Conservation (phyloP, 2,888 invertebrate species). For the Lasioglossum pauxillum region DNA sequence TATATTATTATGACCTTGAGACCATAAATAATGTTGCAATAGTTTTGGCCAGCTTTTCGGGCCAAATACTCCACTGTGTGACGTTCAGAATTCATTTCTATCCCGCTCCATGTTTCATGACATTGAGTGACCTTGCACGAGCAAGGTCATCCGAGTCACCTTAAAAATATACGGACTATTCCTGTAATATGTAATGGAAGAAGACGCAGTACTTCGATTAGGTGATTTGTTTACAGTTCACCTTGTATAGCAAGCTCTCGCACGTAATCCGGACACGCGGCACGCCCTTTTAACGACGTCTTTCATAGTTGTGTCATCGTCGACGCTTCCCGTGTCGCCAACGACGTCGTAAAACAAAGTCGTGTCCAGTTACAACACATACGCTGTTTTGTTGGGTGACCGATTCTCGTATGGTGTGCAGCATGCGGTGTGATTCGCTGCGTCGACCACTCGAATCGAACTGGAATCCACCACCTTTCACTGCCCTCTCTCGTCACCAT, state of each 20-base stretch:
- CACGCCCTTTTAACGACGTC: conserved; percentile 25
- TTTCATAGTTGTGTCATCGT: background rate
- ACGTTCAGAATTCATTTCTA: too few species aligned
- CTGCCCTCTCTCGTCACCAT: background rate
- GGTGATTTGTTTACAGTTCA: background rate
- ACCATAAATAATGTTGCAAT: too few species aligned
- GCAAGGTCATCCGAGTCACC: too few species aligned
- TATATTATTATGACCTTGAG: too few species aligned
- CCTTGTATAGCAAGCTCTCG: background rate
- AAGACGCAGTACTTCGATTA: background rate
- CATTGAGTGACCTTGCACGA: too few species aligned
- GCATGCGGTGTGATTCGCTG: conserved; percentile 1
- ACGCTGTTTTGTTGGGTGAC: background rate
- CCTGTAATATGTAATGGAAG: background rate
- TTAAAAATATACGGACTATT: background rate
- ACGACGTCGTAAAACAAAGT: conserved; percentile 6
- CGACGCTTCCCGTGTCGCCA: conserved; percentile 7
- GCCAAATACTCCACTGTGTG: too few species aligned
- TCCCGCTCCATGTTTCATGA: too few species aligned
- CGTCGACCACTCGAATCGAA: background rate
- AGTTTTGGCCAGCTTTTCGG: too few species aligned
- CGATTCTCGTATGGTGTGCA: background rate
- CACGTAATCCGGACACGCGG: conserved; percentile 34
- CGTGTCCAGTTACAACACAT: background rate
- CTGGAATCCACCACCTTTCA: background rate